Base-by-base conservation (phyloP, 1,140 invertebrate species). In the Sitophilus oryzae region DNA sequence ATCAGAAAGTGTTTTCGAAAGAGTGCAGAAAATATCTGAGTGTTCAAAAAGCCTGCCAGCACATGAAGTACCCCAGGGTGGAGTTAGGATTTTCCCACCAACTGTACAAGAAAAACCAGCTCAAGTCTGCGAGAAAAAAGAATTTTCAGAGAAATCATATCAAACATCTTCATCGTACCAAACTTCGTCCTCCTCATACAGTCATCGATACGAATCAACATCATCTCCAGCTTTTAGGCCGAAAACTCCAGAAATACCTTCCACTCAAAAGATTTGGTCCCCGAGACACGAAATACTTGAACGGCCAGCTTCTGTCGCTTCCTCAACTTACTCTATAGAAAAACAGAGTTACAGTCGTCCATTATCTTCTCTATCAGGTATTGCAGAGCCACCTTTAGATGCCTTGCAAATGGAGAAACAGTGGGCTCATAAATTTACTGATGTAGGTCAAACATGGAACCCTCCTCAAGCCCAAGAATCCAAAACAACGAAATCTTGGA, bases 11-110 rank as follows among this genome's bases (percentile, higher is more conserved):
- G 73, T 85, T 10, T 76, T 76, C 16, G 72, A 81, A 16, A 79
- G 80, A 62, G 79, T 83, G 1, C 83, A 55, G 16, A 47, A 48
- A 79, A 64, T 79, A 79, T 63, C 68, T 84, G 11, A 81, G 84
- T 62, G 76, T 15, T 79, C 80, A 54, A 78, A 77, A 41, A 73
- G 73, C 42, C 52, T 79, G 35, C 74, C 76, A 5, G 77, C 77
- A 3, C 72, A 78, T 19, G 75, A 84, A 62, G 77, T 82, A 9
- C 83, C 83, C 5, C 69, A 78, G 34, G 82, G 82, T 23, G 82
- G 79, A 15, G 76, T 84, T 22, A 78, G 79, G 54, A 79, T 82
- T 46, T 80, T 82, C 61, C 81, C 80, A 22, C 64, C 71, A 3
- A 64, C 68, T 1, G 64, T 64, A 21, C 64, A 61, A 36, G 56